phyloP scores from a whole-genome alignment of 2,888 invertebrate species.

The Epinotia bilunana region DNA sequence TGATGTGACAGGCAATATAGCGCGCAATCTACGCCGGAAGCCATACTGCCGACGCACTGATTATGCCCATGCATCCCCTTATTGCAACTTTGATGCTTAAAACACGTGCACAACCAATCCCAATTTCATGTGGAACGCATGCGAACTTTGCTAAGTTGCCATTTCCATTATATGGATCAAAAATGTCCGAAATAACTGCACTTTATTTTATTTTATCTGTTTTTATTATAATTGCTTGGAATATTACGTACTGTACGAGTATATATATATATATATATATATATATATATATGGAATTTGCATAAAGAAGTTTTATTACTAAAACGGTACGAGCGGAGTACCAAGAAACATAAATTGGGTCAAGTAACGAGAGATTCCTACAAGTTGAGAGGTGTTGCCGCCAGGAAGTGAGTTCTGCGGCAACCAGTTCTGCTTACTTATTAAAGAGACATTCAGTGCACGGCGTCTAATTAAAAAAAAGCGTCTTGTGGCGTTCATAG shows the following conservation, averaged over 20 bases:
- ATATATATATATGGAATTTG: neutral
- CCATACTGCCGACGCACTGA: constrained; percentile 69
- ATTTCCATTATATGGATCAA: no score
- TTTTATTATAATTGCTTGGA: no score
- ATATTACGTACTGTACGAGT: no score
- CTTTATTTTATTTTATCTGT: no score
- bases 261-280: no score
- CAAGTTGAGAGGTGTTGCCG: constrained; percentile 4
- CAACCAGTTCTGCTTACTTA: constrained; percentile 46
- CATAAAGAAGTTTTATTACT: neutral
- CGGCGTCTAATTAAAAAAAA: constrained; percentile 42
- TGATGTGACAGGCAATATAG: constrained; percentile 76
- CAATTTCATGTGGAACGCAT: no score
- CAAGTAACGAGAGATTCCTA: constrained; percentile 21
- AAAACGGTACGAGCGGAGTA: neutral
- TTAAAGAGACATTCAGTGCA: constrained; percentile 54
- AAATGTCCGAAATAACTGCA: no score
- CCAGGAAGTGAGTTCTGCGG: constrained; percentile 22
- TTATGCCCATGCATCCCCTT: constrained; percentile 57
- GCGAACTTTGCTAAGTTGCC: no score
- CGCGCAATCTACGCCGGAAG: constrained; percentile 77
- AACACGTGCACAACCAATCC: neutral
- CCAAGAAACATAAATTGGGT: constrained; percentile 21
- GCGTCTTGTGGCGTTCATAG: constrained; percentile 17
- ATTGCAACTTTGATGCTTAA: neutral